Base-by-base conservation (phyloP, 1,140 invertebrate species). In the Danaus plexippus region DNA sequence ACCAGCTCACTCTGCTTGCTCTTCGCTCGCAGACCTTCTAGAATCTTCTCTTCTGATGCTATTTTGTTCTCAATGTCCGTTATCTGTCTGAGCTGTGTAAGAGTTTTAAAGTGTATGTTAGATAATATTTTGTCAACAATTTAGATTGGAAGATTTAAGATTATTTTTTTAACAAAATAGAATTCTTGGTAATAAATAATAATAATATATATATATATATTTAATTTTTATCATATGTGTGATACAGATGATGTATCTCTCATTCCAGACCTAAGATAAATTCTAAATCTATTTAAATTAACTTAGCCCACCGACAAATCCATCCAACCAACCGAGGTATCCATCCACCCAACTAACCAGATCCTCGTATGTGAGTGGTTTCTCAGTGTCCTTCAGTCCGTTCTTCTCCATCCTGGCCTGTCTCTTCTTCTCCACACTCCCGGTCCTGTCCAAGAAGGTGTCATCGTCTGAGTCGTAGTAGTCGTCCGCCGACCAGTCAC, bases 391-490 rank as follows among this genome's bases (percentile, higher is more conserved):
- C 4, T 61, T 59, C 73, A 92, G 92, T 44, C 92, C 89, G 67
- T 91, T 89, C 64, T 89, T 70, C 85, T 90, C 87, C 92, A 96
- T 96, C 68, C 96, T 87, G 58, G 91, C 89, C 65, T 93, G 88
- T 11, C 97, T 88, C 84, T 98, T 98, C 59, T 92, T 92, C 77
- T 98, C 96, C 40, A 99, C 91, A 50, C 92, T 92, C 8, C 98
- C 98, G 9, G 98, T 99, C 68, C 98, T 88, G 84, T 99, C 98
- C 51, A 98, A 89, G 87, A 95, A 99, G 11, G 94, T 94, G 81
- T 99, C 98, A 61, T 99, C 98, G 79, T 99, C 98, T n/a, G 95
- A 97, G 73, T 98, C 96, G 80, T 98, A 98, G 79, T 90, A 98
- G 87, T 98, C 96, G 76, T 97, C 93, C 43, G 96, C 95, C 75